Evolutionary conservation across 1,140 invertebrate genomes (phyloP).

Genomic region (Conus betulinus): DNA sequence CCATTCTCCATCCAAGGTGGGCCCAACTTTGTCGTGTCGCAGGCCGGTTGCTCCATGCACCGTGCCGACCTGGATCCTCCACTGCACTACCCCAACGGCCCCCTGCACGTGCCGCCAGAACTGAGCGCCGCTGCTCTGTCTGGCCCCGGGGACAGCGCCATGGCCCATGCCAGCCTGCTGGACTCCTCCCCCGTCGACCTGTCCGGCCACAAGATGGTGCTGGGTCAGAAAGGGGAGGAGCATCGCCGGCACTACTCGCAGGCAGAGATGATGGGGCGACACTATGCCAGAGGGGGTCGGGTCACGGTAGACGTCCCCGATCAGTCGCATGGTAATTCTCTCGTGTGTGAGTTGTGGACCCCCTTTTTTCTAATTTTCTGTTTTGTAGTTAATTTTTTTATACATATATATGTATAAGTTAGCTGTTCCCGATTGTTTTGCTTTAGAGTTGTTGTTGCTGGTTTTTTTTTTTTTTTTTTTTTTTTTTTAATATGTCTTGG

Average conservation of each 20-base stretch:
- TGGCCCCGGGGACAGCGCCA: not conserved
- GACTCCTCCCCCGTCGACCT: constrained; percentile 39
- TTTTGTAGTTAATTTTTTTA: no score
- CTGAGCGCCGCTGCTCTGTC: not conserved
- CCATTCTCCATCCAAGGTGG: constrained; percentile 50
- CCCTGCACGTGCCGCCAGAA: not conserved
- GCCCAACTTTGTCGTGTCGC: constrained; percentile 42
- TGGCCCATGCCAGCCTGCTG: constrained; percentile 35
- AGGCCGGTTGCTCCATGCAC: constrained; percentile 45
- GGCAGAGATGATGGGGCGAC: constrained; percentile 35
- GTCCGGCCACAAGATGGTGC: constrained; percentile 33
- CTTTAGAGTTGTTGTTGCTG: no score
- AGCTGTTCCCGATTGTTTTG: no score
- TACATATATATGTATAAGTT: no score
- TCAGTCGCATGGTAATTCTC: constrained; percentile 58
- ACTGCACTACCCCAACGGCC: constrained; percentile 24
- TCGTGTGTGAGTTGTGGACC: constrained; percentile 24
- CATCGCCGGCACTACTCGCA: constrained; percentile 19
- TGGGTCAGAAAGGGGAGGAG: constrained; percentile 22
- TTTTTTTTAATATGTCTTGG: no score
- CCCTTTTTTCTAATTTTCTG: not conserved
- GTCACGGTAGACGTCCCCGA: constrained; percentile 59
- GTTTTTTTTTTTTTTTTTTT: no score
- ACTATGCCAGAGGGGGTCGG: not conserved
- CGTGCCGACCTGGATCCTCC: constrained; percentile 44